Evolutionary conservation across 92 coral and sea anemone genomes (phyloP).

Genomic region (Epizoanthus scotinus): DNA sequence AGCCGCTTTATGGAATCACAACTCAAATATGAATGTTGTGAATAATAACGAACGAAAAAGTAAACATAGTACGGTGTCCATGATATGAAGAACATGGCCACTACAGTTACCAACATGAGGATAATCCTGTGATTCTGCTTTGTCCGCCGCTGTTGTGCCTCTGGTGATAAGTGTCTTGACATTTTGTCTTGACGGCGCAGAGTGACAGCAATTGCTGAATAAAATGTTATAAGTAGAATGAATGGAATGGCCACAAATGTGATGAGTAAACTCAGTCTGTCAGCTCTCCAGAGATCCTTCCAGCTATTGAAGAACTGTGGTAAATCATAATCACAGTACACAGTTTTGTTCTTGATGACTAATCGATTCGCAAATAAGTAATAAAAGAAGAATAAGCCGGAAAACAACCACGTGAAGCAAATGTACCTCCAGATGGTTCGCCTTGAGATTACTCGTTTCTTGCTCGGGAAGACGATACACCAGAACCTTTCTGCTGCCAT

Average conservation of each 20-base stretch:
- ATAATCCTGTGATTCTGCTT: background rate
- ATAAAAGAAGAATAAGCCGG: background rate
- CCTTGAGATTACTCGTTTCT: background rate
- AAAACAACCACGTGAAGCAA: background rate
- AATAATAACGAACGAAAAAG: background rate
- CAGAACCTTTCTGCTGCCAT: constrained; percentile 3
- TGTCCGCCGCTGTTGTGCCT: background rate
- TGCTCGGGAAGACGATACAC: background rate
- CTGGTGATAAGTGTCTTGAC: background rate
- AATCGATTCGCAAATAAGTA: background rate
- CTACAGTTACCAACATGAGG: background rate
- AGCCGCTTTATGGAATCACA: background rate
- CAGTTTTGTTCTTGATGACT: background rate
- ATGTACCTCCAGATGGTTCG: background rate
- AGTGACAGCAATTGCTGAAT: background rate
- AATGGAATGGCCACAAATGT: background rate
- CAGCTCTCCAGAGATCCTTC: background rate
- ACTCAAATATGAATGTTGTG: background rate
- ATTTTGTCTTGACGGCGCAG: background rate
- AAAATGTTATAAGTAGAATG: background rate
- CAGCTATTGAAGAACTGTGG: background rate
- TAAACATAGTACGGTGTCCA: background rate
- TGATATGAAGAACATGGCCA: background rate
- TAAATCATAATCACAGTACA: background rate
- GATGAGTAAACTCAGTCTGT: background rate